These are phyloP conservation scores for Asteroscopus sphinx DNA, from an alignment of 2,888 invertebrate genomes.

Conservation along the genomic window DNA sequence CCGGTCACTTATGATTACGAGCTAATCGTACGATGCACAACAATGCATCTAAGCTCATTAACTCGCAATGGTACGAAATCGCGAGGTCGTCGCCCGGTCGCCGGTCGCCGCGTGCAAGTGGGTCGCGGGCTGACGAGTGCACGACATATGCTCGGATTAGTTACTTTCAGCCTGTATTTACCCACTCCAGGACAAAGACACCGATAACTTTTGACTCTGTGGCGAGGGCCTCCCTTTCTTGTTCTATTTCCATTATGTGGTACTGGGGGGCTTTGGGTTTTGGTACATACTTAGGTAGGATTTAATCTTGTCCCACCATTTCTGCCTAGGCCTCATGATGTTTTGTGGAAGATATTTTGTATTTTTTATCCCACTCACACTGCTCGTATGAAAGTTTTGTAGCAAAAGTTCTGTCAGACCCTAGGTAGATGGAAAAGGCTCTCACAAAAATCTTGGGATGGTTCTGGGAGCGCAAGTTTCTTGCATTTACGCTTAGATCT, in stretches of 20 bases:
- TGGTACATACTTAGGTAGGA: too few relatives aligned
- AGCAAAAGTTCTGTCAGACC: too few relatives aligned
- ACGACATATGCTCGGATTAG: constrained; percentile 4
- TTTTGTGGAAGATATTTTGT: too few relatives aligned
- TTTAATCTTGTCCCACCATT: too few relatives aligned
- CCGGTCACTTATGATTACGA: constrained; percentile 12
- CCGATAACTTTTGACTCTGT: constrained; percentile 12
- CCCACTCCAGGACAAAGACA: constrained; percentile 7
- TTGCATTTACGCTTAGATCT: too few relatives aligned
- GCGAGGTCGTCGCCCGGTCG: constrained; percentile 51
- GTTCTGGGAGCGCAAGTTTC: too few relatives aligned
- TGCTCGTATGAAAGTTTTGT: too few relatives aligned
- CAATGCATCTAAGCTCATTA: constrained; percentile 45
- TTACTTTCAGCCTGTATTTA: constrained; percentile 22
- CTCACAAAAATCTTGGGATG: too few relatives aligned
- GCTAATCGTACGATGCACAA: constrained; percentile 16
- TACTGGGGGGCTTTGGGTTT: not conserved
- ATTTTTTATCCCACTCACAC: too few relatives aligned
- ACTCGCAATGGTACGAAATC: constrained; percentile 40
- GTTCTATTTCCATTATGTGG: not conserved
- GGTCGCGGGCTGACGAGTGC: constrained; percentile 31
- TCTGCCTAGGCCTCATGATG: too few relatives aligned
- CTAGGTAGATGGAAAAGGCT: too few relatives aligned
- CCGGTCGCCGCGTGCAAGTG: constrained; percentile 34
- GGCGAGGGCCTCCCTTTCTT: constrained; percentile 1